phyloP scores from a whole-genome alignment of 2,797 vertebrate genomes.

The Pseudochromis fuscus region DNA sequence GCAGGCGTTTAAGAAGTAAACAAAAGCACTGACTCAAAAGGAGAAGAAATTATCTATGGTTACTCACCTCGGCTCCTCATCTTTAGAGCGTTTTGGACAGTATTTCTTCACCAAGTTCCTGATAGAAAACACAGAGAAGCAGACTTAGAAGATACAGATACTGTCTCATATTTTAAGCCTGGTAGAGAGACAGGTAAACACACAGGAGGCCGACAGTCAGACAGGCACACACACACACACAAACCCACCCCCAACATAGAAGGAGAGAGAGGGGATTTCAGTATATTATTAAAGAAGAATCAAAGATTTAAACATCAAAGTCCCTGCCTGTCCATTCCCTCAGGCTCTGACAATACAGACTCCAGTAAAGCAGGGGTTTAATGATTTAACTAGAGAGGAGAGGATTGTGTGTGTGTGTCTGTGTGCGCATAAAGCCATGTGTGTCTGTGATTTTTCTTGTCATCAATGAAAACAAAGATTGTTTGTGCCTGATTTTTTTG shows the following conservation, averaged over 20 bases:
- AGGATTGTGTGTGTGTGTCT: background rate
- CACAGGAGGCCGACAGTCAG: conserved; percentile 16
- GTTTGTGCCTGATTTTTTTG: conserved; percentile 24
- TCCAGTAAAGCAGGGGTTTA: conserved; percentile 15
- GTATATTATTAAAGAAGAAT: conserved; percentile 64
- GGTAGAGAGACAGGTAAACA: conserved; percentile 17
- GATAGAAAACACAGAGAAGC: conserved; percentile 29
- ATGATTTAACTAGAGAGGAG: conserved; percentile 40
- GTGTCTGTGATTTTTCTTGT: background rate
- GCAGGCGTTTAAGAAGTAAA: background rate
- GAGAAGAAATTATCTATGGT: background rate
- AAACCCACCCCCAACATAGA: background rate
- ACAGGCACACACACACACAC: background rate
- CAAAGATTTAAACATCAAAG: conserved; percentile 68
- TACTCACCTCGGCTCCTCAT: conserved; percentile 95
- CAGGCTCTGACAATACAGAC: conserved; percentile 34
- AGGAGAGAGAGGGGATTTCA: conserved; percentile 2
- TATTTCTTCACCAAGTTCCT: conserved; percentile 99
- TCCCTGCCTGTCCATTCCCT: conserved; percentile 27
- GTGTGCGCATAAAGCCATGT: conserved; percentile 1
- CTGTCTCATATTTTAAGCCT: conserved; percentile 36
- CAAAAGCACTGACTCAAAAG: background rate
- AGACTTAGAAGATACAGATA: conserved; percentile 30
- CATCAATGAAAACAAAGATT: conserved; percentile 9
- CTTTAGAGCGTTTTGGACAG: conserved; percentile 97